Evolutionary conservation across 2,888 invertebrate genomes (phyloP), one percentile per base, ranked within the genome.

Genomic region (Camponotus fellah): DNA sequence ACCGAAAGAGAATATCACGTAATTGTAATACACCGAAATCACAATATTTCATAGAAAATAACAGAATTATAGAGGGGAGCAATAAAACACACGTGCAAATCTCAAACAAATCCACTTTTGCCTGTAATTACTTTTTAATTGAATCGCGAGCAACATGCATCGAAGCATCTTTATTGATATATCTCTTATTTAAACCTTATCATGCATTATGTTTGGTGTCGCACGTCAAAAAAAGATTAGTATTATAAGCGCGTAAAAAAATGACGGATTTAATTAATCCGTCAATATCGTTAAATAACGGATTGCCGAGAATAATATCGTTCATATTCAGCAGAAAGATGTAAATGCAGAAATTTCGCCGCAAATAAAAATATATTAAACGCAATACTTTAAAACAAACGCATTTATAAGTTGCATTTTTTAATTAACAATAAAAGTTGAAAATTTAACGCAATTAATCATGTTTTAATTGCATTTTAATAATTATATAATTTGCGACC

Each of bases 51-150:
- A 60, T 46, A 46, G 46, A 17, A 79, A 60, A 34, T 60, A 69
- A 77, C 32, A 68, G 58, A 68, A 37, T 79, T 79, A 76, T 40
- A 75, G 10, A 46, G 34, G 6, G 43, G n/a, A 21, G 3, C 26
- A 37, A 26, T 26, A 60, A 60, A 79, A 60, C 34, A 34, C 9
- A 34, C 49, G 49, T 3, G 46, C 21, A 46, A 64, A 43, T 69
- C n/a, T 43, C 43, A 14, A 46, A 56, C 46, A 60, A 79, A 69
- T 69, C 2, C 46, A 2, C 17, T 58, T 46, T 46, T 6, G 26
- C 26, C 8, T 46, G 60, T 46, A 69, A 79, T 69, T 79, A 79
- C 43, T 60, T 79, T 79, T 69, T 79, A 69, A 79, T 79, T 46
- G 58, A 79, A 69, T 66, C 56, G 14, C 46, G 40, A 58, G 56